Evolutionary conservation across 1,140 invertebrate species (phyloP).

Genomic region (Holcopasites calliopsidis): DNA sequence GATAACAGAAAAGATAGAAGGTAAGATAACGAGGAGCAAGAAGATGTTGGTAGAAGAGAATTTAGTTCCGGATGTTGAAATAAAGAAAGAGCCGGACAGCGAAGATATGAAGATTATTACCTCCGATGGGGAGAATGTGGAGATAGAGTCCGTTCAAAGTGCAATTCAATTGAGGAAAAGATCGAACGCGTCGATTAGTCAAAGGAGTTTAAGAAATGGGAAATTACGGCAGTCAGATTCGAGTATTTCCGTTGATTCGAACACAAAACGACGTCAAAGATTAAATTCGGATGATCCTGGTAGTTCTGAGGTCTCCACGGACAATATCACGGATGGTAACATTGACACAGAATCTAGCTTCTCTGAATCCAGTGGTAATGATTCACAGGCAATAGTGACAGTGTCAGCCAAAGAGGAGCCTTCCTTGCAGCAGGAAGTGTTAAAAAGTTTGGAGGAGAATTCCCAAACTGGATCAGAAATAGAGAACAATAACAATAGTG

Average conservation of each 20-base stretch:
- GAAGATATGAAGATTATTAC: conserved; percentile 63
- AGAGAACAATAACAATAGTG: conserved; percentile 74
- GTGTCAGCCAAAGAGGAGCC: conserved; percentile 55
- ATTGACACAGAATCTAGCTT: conserved; percentile 81
- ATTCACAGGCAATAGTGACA: conserved; percentile 52
- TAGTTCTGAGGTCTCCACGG: conserved; percentile 81
- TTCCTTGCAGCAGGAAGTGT: conserved; percentile 68
- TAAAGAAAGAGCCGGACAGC: conserved; percentile 70
- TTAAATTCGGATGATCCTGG: conserved; percentile 81
- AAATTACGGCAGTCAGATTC: conserved; percentile 81
- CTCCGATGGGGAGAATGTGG: conserved; percentile 57
- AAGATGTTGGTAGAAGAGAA: conserved; percentile 68
- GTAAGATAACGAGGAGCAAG: conserved; percentile 64
- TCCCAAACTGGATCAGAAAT: conserved; percentile 68
- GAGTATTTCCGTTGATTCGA: conserved; percentile 73
- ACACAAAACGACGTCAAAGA: conserved; percentile 80
- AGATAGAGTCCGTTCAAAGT: conserved; percentile 55
- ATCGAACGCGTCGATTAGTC: conserved; percentile 43
- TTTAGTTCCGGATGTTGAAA: conserved; percentile 61
- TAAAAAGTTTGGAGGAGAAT: conserved; percentile 75
- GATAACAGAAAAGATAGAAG: conserved; percentile 53
- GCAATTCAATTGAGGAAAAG: conserved; percentile 61
- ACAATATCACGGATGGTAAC: conserved; percentile 79
- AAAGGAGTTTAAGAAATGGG: conserved; percentile 83
- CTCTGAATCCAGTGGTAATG: conserved; percentile 78